A percentile compares a stretch with the other conserved stretches of the same genome.
Evolutionary conservation across 2,113 vertebrate species (phyloP).

Genomic region (Cephalopholis sonnerati): DNA sequence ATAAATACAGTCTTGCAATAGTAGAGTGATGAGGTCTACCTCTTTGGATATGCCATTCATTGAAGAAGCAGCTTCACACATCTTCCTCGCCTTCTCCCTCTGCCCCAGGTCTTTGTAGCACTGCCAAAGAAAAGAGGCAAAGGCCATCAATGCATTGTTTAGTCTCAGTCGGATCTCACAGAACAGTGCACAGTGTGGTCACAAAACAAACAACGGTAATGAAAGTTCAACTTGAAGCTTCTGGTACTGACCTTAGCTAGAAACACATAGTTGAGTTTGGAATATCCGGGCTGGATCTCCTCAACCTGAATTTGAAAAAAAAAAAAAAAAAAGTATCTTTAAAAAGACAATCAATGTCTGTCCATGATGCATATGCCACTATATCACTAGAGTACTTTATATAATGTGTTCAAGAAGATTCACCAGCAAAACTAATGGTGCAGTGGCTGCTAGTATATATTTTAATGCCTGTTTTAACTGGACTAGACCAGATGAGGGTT

Average conservation of each 20-base stretch:
- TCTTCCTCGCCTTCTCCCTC: conserved; percentile 84
- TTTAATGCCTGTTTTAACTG: not conserved
- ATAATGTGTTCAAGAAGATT: too few species aligned
- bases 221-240: not conserved
- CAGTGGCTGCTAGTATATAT: not conserved
- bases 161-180: not conserved
- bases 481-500: not conserved
- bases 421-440: not conserved
- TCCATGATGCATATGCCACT: not conserved
- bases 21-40: conserved; percentile 78
- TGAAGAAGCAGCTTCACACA: conserved; percentile 88
- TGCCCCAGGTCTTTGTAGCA: conserved; percentile 92
- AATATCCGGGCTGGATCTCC: conserved; percentile 92
- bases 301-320: conserved; percentile 88
- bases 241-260: conserved; percentile 91
- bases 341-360: not conserved
- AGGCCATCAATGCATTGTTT: not conserved
- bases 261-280: conserved; percentile 93
- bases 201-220: not conserved
- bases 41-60: conserved; percentile 88
- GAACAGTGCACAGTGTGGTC: not conserved
- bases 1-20: not conserved
- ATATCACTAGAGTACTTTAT: too few species aligned
- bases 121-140: conserved; percentile 75
- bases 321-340: not conserved